A percentile compares a stretch with the other conserved stretches of the same genome.
Evolutionary conservation across 2,888 invertebrate genomes (phyloP).

Genomic region (Tetheella fluctuosa): DNA sequence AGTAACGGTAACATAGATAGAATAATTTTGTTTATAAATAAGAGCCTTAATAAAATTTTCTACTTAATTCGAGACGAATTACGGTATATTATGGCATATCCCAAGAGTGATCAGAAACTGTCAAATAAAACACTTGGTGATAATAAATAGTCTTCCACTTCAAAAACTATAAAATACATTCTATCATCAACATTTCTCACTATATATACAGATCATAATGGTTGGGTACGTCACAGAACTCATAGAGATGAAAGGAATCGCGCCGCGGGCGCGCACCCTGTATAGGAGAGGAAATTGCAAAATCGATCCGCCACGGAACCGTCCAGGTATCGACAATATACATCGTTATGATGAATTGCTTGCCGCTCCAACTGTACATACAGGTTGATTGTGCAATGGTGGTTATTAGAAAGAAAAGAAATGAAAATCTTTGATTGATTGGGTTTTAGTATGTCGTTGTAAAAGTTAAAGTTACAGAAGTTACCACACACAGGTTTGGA

Average conservation of each 20-base stretch:
- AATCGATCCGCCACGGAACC: slow-evolving; percentile 14
- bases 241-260: slow-evolving; percentile 2
- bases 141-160: no score
- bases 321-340: slow-evolving; percentile 17
- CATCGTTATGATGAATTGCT: slow-evolving; percentile 19
- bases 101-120: no score
- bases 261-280: neutral
- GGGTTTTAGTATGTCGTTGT: no score
- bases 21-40: no score
- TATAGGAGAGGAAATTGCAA: slow-evolving; percentile 14
- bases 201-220: neutral
- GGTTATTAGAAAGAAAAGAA: neutral
- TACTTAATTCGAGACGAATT: no score
- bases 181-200: neutral
- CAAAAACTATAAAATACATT: neutral
- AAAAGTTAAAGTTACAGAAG: no score
- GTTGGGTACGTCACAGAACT: neutral
- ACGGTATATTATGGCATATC: no score
- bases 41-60: no score
- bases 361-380: slow-evolving; percentile 7
- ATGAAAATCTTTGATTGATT: neutral
- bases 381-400: neutral
- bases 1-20: no score
- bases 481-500: no score
- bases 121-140: no score